Evolutionary conservation across 2,113 vertebrate genomes (phyloP).

Genomic region (Nothoprocta pentlandii): DNA sequence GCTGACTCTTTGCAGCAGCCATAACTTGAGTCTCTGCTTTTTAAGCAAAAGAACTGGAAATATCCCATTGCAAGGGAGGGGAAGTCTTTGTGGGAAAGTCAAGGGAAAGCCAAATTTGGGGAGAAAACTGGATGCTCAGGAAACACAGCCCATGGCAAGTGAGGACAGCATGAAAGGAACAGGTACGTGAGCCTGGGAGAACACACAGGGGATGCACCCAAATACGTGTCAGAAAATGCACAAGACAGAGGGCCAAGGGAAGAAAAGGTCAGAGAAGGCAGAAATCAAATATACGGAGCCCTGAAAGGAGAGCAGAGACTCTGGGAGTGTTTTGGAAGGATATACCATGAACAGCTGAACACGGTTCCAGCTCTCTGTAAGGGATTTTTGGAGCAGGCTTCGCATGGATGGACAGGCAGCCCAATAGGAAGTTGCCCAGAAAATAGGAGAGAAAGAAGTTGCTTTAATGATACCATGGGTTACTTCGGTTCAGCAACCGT

Average conservation of each 20-base stretch:
- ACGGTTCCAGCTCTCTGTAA: background rate
- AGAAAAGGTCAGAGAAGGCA: background rate
- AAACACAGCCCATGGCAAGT: background rate
- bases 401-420: background rate
- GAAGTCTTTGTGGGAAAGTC: background rate
- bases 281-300: background rate
- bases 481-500: background rate
- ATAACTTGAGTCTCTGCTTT: background rate
- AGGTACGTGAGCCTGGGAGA: background rate
- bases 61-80: background rate
- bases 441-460: background rate
- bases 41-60: constrained; percentile 2
- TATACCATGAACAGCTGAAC: background rate
- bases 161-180: background rate
- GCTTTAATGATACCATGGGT: background rate
- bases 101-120: background rate
- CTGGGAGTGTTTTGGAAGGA: background rate
- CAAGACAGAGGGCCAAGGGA: background rate
- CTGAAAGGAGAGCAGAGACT: background rate
- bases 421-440: background rate
- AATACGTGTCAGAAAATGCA: background rate
- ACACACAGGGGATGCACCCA: background rate
- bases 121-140: background rate
- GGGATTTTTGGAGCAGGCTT: background rate
- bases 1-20: background rate